Base-by-base conservation (phyloP, 2,113 vertebrate genomes). In the Oncorhynchus kisutch region DNA sequence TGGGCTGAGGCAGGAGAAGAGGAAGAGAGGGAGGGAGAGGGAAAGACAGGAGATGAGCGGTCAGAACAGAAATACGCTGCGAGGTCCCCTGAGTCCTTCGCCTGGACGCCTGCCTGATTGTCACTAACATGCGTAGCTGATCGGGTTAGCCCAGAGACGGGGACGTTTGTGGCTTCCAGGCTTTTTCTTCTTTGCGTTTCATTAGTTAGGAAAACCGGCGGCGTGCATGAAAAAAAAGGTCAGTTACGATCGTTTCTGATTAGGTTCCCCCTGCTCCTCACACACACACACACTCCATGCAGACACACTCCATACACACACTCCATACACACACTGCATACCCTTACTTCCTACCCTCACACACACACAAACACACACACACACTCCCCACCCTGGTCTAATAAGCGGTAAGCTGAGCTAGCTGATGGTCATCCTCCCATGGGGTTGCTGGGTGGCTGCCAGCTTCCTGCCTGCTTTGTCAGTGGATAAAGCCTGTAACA, bases 361-460 rank as follows among this genome's bases (percentile, higher is more conserved):
- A 45, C 75, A 24, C 73, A 45, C 22, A 76, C 67, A 74, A 67
- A 66, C 0, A 87, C 74, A 88, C 85, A 85, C 85, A 89, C 79
- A 81, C 87, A 78, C 87, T 24, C 86, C 86, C 85, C 64, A 86
- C 86, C 89, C 88, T 92, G 88, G 90, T 92, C 89, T 88, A 89
- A 93, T 92, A 94, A 92, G 90, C 89, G 91, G 94, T 95, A 96
- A 97, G 93, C 92, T 94, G 94, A 96, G 93, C 92, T 91, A 92
- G 92, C 92, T 94, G 94, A 95, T 95, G 94, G 95, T 92, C 93
- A 93, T 91, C 89, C 94, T 94, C 93, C 88, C 89, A 90, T 94
- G 93, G 94, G 95, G 62, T 93, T 94, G 92, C 93, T 96, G 93
- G 94, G 93, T 88, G 91, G 90, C 90, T 93, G 89, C 92, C 92